phyloP scores from a whole-genome alignment of 2,797 vertebrate genomes.

The Lagocephalus sceleratus region DNA sequence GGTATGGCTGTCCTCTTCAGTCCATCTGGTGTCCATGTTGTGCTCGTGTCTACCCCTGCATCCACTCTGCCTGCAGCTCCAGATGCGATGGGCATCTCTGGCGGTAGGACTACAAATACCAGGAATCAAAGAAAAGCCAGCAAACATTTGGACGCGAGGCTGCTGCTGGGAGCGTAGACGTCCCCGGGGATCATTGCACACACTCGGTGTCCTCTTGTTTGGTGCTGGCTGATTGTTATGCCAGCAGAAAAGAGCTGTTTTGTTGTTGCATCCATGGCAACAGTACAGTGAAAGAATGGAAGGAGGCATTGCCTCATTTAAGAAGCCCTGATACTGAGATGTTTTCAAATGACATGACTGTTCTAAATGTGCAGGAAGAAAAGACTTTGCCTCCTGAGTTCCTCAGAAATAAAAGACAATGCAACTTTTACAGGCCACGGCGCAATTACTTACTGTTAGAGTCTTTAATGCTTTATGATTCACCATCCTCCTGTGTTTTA shows the following conservation, averaged over 20 bases:
- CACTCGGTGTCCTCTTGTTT: constrained; percentile 9
- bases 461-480: no score
- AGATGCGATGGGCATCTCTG: constrained; percentile 73
- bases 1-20: constrained; percentile 35
- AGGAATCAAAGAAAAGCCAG: constrained; percentile 9
- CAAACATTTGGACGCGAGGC: constrained; percentile 18
- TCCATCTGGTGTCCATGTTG: constrained; percentile 44
- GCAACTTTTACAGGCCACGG: no score
- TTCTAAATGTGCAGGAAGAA: no score
- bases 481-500: no score
- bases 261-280: constrained; percentile 72
- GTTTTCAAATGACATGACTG: not conserved
- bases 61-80: constrained; percentile 65
- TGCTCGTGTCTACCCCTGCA: constrained; percentile 34
- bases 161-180: constrained; percentile 2
- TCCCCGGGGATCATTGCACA: constrained; percentile 11
- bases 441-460: no score
- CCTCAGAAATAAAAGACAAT: no score
- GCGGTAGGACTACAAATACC: constrained; percentile 22
- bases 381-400: no score
- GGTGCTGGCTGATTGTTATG: constrained; percentile 13
- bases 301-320: no score
- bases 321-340: constrained; percentile 15
- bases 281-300: constrained; percentile 36
- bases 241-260: constrained; percentile 41